phyloP scores from a whole-genome alignment of 92 coral and sea anemone species.

The Parazoanthus swiftii region DNA sequence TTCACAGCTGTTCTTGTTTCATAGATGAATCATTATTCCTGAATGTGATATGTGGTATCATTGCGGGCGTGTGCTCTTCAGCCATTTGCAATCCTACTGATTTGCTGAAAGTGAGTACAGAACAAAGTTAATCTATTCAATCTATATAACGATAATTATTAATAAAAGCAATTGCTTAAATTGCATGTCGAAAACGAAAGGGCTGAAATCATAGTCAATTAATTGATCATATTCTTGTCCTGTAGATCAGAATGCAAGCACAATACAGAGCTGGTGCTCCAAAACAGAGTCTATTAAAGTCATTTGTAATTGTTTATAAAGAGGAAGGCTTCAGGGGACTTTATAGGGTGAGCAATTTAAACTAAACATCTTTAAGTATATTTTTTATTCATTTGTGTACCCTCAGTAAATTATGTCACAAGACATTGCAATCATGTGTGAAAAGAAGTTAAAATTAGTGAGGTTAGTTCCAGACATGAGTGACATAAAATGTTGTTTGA shows the following conservation, averaged over 20 bases:
- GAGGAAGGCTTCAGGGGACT: slow-evolving; percentile 91
- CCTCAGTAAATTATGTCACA: no score
- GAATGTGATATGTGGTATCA: slow-evolving; percentile 77
- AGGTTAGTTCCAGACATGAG: not conserved
- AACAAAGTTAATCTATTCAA: not conserved
- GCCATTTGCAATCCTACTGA: slow-evolving; percentile 97
- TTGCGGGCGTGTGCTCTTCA: slow-evolving; percentile 90
- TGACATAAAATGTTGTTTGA: no score
- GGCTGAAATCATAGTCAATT: not conserved
- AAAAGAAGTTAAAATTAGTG: no score
- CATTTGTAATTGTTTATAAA: slow-evolving; percentile 79
- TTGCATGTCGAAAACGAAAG: no score
- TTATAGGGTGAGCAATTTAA: slow-evolving; percentile 72
- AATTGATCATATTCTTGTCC: not conserved
- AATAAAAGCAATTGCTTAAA: no score
- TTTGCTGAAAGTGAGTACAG: slow-evolving; percentile 79
- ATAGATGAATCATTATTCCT: slow-evolving; percentile 85
- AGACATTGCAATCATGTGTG: no score
- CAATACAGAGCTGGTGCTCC: slow-evolving; percentile 62
- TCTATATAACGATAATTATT: no score
- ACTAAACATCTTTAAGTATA: not conserved
- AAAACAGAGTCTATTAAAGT: slow-evolving; percentile 67
- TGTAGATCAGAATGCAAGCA: slow-evolving; percentile 97
- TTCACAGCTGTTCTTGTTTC: slow-evolving; percentile 13
- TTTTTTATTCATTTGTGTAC: no score